These are phyloP conservation scores for Sinocyclocheilus maitianheensis DNA, from an alignment of 2,113 vertebrate genomes.

Conservation along the genomic window DNA sequence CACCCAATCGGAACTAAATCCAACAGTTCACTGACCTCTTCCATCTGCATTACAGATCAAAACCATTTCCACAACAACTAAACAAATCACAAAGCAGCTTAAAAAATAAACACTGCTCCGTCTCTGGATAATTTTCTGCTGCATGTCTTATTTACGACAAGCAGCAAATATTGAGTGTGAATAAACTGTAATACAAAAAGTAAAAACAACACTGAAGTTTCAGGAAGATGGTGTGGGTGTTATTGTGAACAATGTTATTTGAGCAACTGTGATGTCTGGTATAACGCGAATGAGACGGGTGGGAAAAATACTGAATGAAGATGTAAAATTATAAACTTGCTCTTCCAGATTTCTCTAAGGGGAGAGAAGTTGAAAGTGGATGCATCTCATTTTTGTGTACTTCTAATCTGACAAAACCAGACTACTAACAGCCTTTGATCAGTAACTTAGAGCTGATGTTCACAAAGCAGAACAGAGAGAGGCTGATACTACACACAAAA, in stretches of 20 bases:
- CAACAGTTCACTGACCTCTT: slow-evolving; percentile 20
- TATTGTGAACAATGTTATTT: slow-evolving; percentile 1
- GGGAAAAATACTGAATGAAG: background rate
- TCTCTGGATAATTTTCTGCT: background rate
- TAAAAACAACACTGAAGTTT: background rate
- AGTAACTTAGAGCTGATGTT: slow-evolving; percentile 49
- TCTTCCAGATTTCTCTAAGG: slow-evolving; percentile 1
- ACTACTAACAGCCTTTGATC: slow-evolving; percentile 66
- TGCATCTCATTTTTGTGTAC: background rate
- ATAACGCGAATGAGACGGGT: background rate
- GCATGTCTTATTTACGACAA: background rate
- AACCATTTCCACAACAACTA: slow-evolving; percentile 28
- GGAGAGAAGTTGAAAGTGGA: background rate
- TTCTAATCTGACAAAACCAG: slow-evolving; percentile 34
- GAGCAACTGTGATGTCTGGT: background rate
- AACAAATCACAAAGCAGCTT: slow-evolving; percentile 36
- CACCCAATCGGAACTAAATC: slow-evolving; percentile 7
- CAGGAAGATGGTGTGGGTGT: background rate
- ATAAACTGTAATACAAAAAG: background rate
- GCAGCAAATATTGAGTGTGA: background rate
- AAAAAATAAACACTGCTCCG: background rate
- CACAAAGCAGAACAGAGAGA: background rate
- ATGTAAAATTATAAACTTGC: background rate
- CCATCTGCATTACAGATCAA: slow-evolving; percentile 34
- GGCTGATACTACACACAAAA: background rate